Conservation (phyloP, 2,113 vertebrate genomes). For the Ptychochromis oligacanthus region DNA sequence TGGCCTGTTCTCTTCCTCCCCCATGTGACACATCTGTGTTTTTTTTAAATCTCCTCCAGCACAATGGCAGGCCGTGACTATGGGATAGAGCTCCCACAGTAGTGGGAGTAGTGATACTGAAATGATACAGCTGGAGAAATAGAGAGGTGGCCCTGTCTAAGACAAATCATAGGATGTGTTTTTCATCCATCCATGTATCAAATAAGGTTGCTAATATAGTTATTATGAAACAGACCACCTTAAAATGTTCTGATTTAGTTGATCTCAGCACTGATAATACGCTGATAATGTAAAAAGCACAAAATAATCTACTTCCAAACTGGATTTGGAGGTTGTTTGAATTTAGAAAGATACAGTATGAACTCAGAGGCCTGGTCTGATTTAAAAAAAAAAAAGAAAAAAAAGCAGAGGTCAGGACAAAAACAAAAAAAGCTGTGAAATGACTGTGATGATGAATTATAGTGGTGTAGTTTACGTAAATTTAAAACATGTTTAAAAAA, state of each 20-base stretch:
- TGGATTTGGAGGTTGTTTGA: not conserved
- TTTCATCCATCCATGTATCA: not conserved
- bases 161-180: not conserved
- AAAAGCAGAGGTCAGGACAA: not conserved
- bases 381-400: too few relatives aligned
- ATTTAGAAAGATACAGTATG: not conserved
- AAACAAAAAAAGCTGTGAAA: not conserved
- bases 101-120: not conserved
- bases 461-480: not conserved
- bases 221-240: not conserved
- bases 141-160: not conserved
- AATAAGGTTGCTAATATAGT: not conserved
- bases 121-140: not conserved
- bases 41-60: not conserved
- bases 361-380: too few relatives aligned
- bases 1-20: not conserved
- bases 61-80: slow-evolving; percentile 12
- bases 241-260: not conserved
- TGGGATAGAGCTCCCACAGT: not conserved
- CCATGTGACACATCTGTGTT: not conserved
- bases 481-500: not conserved
- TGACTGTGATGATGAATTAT: not conserved
- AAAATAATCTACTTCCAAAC: not conserved
- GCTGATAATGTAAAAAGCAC: too few relatives aligned
- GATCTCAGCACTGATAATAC: too few relatives aligned